Evolutionary conservation across 2,113 vertebrate genomes (phyloP).

Genomic region (Archocentrus centrarchus): DNA sequence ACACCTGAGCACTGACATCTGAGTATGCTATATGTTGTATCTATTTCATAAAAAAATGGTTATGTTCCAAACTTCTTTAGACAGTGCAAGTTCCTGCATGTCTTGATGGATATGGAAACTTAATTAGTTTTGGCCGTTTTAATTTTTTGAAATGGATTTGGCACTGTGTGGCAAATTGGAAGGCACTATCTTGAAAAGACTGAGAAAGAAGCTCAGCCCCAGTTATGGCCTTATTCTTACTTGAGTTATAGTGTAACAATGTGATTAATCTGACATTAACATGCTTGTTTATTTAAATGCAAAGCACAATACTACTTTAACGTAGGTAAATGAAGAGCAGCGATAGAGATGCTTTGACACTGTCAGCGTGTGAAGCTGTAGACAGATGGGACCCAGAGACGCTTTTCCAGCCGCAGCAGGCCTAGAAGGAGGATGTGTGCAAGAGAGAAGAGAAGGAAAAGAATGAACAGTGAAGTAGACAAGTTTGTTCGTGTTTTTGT

Average conservation of each 20-base stretch:
- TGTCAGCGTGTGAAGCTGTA: constrained; percentile 33
- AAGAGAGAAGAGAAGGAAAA: not conserved
- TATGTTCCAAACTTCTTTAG: not conserved
- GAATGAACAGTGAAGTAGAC: constrained; percentile 39
- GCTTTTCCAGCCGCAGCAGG: constrained; percentile 13
- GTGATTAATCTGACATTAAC: constrained; percentile 29
- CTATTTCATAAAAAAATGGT: not conserved
- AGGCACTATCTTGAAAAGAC: not conserved
- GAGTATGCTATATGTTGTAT: constrained; percentile 16
- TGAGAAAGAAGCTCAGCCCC: not conserved
- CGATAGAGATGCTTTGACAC: constrained; percentile 46
- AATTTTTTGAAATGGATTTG: not conserved
- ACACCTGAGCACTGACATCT: constrained; percentile 55
- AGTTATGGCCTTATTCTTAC: not conserved
- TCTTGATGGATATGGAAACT: not conserved
- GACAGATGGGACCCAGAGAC: constrained; percentile 62
- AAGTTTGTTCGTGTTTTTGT: constrained; percentile 57
- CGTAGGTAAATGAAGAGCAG: constrained; percentile 22
- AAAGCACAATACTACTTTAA: constrained; percentile 8
- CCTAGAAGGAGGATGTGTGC: not conserved
- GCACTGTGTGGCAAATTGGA: not conserved
- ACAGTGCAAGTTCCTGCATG: not conserved
- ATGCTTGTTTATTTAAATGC: constrained; percentile 32
- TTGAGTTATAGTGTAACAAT: not conserved
- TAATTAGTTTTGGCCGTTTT: not conserved